Percentiles rank a stretch among this genome's conserved stretches.
These are phyloP conservation scores for Fulica atra DNA, from an alignment of 2,113 vertebrate genomes.

Conservation along the genomic window DNA sequence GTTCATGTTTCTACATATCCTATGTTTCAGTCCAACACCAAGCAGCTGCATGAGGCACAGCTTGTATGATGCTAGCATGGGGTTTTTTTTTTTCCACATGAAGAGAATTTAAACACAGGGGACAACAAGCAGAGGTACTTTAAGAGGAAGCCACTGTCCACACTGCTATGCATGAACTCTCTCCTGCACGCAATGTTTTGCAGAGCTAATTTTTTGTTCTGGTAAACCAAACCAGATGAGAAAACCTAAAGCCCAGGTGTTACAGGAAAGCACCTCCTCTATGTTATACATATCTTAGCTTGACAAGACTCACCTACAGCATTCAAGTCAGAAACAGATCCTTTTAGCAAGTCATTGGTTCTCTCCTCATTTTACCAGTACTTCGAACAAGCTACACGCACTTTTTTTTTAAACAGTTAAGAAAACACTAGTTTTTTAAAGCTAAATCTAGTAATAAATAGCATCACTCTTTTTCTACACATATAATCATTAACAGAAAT, in stretches of 20 bases:
- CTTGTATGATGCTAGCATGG: neutral
- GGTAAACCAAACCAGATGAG: neutral
- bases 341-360: neutral
- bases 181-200: neutral
- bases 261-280: rapidly evolving
- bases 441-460: neutral
- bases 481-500: neutral
- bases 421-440: neutral
- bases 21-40: neutral
- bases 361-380: neutral
- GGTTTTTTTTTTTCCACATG: neutral
- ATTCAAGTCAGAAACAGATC: neutral
- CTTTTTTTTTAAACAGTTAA: neutral
- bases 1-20: neutral
- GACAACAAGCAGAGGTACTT: neutral
- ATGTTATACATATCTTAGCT: neutral
- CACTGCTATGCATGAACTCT: neutral
- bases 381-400: neutral
- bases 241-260: neutral
- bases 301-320: neutral
- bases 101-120: neutral
- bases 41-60: neutral
- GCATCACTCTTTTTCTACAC: neutral
- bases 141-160: neutral
- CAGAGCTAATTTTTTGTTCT: neutral